Evolutionary conservation across 1,140 invertebrate species (phyloP), one percentile per base, ranked within the genome.

Genomic region (Rhopalosiphum padi): DNA sequence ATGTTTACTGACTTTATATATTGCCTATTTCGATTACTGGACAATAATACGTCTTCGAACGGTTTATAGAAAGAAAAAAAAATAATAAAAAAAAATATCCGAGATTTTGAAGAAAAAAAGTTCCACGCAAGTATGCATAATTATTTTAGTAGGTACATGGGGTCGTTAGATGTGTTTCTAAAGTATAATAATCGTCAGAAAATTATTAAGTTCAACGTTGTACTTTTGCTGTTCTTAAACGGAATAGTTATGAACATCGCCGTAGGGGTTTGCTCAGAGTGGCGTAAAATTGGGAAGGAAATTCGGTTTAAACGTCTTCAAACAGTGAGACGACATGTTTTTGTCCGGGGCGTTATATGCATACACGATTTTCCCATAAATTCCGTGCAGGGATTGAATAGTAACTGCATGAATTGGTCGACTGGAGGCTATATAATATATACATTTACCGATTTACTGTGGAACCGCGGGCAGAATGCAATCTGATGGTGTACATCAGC

Each of bases 221-320:
- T 37, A 88, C n/a, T 88, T 35, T 48, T 30, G 46, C 30, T 43
- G 85, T 7, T 89, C 35, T 25, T 43, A 37, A 21, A 43, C 37
- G 68, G 4, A 92, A 83, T 37, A 82, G 90, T 82, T 92, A 83
- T 83, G 68, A 83, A 83, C n/a, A 37, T 51, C 30, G 91, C 68
- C n/a, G 82, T 23, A 21, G 82, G 77, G 82, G 48, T 21, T 85
- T 93, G 82, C 48, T 55, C 43, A 23, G 2, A 41, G 21, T 41
- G n/a, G 15, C 35, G 82, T 82, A 93, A 93, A 93, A 93, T 53
- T 93, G 82, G 21, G 48, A 93, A 43, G 91, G 68, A 86, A 93
- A 93, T 85, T 93, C 91, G 35, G 43, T 83, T 92, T 35, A 37
- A 48, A 48, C 41, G 46, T 51, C 82, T 53, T 85, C 48, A n/a